Conservation (phyloP, 2,888 invertebrate species). For the Tridacna crocea region DNA sequence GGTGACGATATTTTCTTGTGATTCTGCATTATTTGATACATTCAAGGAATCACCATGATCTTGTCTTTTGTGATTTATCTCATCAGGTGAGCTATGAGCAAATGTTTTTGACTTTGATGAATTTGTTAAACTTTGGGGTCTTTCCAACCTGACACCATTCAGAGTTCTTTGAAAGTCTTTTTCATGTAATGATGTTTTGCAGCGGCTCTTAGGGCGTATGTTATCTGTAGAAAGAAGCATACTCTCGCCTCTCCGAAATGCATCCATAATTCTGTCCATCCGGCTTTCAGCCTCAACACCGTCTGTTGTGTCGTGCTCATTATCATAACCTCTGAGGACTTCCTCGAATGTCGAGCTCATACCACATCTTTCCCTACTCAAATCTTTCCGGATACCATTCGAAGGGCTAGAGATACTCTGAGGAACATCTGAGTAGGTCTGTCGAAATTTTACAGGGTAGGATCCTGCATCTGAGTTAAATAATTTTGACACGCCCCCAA, state of each 20-base stretch:
- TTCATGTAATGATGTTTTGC: slow-evolving; percentile 38
- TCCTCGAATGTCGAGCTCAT: slow-evolving; percentile 58
- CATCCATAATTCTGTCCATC: slow-evolving; percentile 49
- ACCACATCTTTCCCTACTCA: not conserved
- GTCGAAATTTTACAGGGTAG: slow-evolving; percentile 26
- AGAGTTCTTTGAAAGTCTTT: not conserved
- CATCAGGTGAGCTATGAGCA: not conserved
- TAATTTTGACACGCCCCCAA: slow-evolving; percentile 24
- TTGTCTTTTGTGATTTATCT: not conserved
- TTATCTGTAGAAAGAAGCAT: slow-evolving; percentile 50
- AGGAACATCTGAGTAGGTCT: slow-evolving; percentile 13
- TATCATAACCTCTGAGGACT: slow-evolving; percentile 38
- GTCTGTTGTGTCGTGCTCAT: slow-evolving; percentile 18
- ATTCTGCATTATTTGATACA: slow-evolving; percentile 11
- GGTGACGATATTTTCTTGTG: not conserved
- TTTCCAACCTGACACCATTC: slow-evolving; percentile 10
- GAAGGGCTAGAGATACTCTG: not conserved
- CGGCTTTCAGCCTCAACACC: slow-evolving; percentile 12
- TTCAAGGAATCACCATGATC: not conserved
- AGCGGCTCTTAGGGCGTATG: slow-evolving; percentile 49
- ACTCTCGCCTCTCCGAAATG: slow-evolving; percentile 48
- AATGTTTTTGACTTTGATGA: not conserved
- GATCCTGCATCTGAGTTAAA: slow-evolving; percentile 16
- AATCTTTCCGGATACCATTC: not conserved
- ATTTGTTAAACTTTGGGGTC: slow-evolving; percentile 15